Percentiles rank a stretch among this genome's conserved stretches.
These are phyloP conservation scores for Karalla daura DNA, from an alignment of 2,797 vertebrate species.

Conservation along the genomic window DNA sequence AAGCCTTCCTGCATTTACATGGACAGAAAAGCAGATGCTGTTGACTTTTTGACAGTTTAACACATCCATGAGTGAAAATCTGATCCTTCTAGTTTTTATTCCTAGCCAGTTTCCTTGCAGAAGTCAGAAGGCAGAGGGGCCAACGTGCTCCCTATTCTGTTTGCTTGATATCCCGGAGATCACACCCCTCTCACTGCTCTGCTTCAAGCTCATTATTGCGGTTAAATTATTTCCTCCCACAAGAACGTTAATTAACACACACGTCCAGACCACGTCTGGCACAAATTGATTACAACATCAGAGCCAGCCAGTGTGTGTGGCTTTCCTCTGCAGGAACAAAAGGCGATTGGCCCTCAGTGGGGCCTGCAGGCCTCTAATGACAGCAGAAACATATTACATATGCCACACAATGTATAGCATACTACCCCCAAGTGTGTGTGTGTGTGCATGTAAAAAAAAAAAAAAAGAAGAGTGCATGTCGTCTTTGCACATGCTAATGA, in stretches of 20 bases:
- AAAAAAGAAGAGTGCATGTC: constrained; percentile 2
- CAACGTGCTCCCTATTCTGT: constrained; percentile 26
- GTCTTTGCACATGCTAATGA: constrained; percentile 68
- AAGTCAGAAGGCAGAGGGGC: constrained; percentile 14
- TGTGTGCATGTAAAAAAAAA: constrained; percentile 4
- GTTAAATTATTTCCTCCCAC: constrained; percentile 87
- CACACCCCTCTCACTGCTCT: constrained; percentile 73
- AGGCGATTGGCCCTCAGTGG: constrained; percentile 47
- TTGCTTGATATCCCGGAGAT: constrained; percentile 60
- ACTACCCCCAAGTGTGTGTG: constrained; percentile 23
- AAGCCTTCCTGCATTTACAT: neutral
- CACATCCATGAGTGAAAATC: neutral
- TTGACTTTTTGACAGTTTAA: neutral
- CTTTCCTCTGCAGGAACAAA: constrained; percentile 64
- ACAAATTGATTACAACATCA: constrained; percentile 86
- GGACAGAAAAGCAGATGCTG: neutral
- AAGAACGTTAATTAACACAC: constrained; percentile 87
- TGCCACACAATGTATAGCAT: constrained; percentile 49
- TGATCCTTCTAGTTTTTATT: neutral
- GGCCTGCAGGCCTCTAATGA: constrained; percentile 53
- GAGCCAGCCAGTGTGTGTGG: constrained; percentile 52
- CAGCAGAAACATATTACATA: constrained; percentile 57
- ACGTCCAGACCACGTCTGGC: constrained; percentile 82
- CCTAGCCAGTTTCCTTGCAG: neutral
- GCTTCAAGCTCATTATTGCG: constrained; percentile 85